phyloP scores from a whole-genome alignment of 2,797 vertebrate species.

The Otolemur crassicaudatus region DNA sequence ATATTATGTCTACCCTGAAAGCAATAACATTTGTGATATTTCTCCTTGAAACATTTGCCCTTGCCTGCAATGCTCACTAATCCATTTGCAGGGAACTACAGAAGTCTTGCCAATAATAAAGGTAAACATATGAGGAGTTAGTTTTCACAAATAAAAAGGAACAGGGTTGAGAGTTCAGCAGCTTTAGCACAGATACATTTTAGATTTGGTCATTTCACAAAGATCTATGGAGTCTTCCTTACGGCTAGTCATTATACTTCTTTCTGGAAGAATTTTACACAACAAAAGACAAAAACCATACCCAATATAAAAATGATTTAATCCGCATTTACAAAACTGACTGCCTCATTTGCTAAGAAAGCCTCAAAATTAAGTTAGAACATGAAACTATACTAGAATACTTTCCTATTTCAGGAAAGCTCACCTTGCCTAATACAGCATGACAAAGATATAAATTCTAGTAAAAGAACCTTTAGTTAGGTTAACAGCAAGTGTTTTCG shows the following conservation, averaged over 20 bases:
- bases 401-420: background rate
- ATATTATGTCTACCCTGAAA: constrained; percentile 42
- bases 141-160: background rate
- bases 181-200: background rate
- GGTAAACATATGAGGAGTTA: background rate
- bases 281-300: background rate
- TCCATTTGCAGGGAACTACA: background rate
- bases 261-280: background rate
- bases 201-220: background rate
- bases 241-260: background rate
- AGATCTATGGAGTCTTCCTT: background rate
- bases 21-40: background rate
- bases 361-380: background rate
- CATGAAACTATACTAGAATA: background rate
- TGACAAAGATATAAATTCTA: background rate
- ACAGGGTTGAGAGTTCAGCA: background rate
- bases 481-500: background rate
- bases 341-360: background rate
- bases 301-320: background rate
- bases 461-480: background rate
- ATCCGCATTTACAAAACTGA: background rate
- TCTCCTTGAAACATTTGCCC: constrained; percentile 59
- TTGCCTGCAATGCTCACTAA: background rate
- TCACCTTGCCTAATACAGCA: background rate
- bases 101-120: background rate